phyloP scores from a whole-genome alignment of 2,888 invertebrate genomes.

The Acleris laterana region DNA sequence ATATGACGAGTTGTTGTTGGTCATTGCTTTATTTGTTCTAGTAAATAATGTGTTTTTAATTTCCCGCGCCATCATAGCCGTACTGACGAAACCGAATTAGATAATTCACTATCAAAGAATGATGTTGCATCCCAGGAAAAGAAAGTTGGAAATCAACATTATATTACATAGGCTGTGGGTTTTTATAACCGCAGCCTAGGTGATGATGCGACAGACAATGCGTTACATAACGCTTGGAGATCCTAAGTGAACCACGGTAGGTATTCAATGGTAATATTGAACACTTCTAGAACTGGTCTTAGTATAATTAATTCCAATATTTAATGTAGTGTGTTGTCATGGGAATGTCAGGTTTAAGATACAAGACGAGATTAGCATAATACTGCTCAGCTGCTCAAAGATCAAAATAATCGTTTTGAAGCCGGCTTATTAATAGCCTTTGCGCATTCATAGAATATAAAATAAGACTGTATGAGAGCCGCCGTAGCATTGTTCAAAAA shows the following conservation, averaged over 20 bases:
- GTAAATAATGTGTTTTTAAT: constrained; percentile 1
- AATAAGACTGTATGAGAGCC: neutral
- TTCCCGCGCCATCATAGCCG: constrained; percentile 1
- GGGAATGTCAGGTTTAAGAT: constrained; percentile 6
- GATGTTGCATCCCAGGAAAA: constrained; percentile 44
- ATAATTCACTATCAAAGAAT: constrained; percentile 17
- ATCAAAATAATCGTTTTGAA: constrained; percentile 2
- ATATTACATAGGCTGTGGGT: constrained; percentile 47
- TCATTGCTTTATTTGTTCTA: no score
- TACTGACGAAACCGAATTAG: constrained; percentile 13
- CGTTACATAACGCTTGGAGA: constrained; percentile 54
- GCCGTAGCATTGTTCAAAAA: no score
- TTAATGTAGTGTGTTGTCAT: neutral
- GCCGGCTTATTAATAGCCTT: constrained; percentile 1
- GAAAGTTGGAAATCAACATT: constrained; percentile 64
- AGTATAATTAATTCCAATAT: constrained; percentile 16
- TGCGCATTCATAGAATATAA: neutral
- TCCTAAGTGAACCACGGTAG: constrained; percentile 46
- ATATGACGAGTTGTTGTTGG: no score
- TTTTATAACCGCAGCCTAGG: constrained; percentile 47
- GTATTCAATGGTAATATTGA: constrained; percentile 38
- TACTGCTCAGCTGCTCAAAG: constrained; percentile 2
- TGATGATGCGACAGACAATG: constrained; percentile 57
- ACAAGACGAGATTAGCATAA: constrained; percentile 18
- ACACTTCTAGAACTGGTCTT: constrained; percentile 15